Evolutionary conservation across 1,140 invertebrate genomes (phyloP), one percentile per base, ranked within the genome.

Genomic region (Euglossa dilemma): DNA sequence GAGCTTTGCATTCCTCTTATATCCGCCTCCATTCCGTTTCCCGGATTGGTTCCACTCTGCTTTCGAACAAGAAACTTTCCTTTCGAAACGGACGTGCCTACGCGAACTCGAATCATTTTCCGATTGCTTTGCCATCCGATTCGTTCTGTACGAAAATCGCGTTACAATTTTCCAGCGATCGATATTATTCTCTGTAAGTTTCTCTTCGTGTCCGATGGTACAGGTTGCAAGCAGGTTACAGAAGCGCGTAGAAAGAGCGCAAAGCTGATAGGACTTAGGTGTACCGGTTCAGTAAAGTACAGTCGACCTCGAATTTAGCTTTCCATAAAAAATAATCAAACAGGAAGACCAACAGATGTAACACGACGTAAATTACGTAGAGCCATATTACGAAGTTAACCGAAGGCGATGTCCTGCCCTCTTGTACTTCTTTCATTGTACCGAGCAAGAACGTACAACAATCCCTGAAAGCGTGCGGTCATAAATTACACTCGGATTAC

Each of bases 311-410:
- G 57, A 72, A 87, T 79, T 91, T 85, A 91, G 52, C 86, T 80
- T 4, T 87, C 85, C 88, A 89, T 87, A 87, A 91, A 91, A 92
- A 91, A 92, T 90, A 86, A 56, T 91, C 87, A 14, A 91, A 79
- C 16, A 90, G 7, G 43, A 91, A 80, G 5, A 91, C 82, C 18
- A 89, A 52, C 1, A 91, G 66, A 25, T 90, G 89, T 16, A 91
- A 70, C 0, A 88, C 11, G 6, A 50, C 82, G 20, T 91, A 92
- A 56, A 85, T 85, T 18, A 88, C 43, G 73, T 91, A 91, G 25
- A 91, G 82, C 67, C 76, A 76, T 56, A 86, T 64, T 43, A 91
- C 61, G 69, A 87, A 89, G 23, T 91, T 86, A 57, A 45, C 28
- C 28, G 77, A 85, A 47, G 63, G 75, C 63, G 71, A 80, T 63